These are phyloP conservation scores for Gadopsis bispinosus DNA, from an alignment of 2,797 vertebrate species.

Conservation along the genomic window DNA sequence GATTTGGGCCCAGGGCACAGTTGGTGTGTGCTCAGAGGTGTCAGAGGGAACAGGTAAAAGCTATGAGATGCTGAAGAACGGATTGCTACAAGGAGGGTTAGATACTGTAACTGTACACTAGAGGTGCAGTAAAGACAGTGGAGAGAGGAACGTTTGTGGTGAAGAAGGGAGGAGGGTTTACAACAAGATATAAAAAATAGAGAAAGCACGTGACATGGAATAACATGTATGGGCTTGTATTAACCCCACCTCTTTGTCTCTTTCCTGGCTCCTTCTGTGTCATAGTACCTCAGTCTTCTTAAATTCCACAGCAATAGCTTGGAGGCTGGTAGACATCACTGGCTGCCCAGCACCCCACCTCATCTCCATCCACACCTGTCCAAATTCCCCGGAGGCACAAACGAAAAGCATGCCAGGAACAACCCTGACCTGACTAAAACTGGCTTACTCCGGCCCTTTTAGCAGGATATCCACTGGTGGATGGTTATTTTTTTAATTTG, in stretches of 20 bases:
- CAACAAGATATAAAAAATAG: constrained; percentile 36
- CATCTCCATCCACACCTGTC: constrained; percentile 70
- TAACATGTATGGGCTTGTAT: constrained; percentile 62
- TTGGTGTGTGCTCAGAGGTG: constrained; percentile 25
- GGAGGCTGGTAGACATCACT: constrained; percentile 49
- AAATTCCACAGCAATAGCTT: constrained; percentile 75
- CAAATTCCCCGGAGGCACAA: constrained; percentile 55
- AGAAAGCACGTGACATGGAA: constrained; percentile 19
- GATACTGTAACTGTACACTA: neutral
- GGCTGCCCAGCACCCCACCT: constrained; percentile 33
- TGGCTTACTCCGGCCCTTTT: neutral
- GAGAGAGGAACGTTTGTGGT: constrained; percentile 23
- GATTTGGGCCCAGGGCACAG: constrained; percentile 29
- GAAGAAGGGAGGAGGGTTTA: constrained; percentile 32
- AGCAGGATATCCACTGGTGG: neutral
- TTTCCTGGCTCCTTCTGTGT: constrained; percentile 41
- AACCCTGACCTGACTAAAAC: constrained; percentile 18
- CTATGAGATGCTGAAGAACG: constrained; percentile 21
- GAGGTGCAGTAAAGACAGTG: constrained; percentile 3
- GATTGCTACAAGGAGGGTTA: constrained; percentile 2
- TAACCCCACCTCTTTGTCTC: constrained; percentile 49
- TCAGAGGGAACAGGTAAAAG: constrained; percentile 23
- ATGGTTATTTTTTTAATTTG: neutral
- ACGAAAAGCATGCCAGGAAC: constrained; percentile 37
- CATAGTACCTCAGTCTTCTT: constrained; percentile 50